Evolutionary conservation across 2,888 invertebrate species (phyloP), one percentile per base, ranked within the genome.

Genomic region (Colletes collaris): DNA sequence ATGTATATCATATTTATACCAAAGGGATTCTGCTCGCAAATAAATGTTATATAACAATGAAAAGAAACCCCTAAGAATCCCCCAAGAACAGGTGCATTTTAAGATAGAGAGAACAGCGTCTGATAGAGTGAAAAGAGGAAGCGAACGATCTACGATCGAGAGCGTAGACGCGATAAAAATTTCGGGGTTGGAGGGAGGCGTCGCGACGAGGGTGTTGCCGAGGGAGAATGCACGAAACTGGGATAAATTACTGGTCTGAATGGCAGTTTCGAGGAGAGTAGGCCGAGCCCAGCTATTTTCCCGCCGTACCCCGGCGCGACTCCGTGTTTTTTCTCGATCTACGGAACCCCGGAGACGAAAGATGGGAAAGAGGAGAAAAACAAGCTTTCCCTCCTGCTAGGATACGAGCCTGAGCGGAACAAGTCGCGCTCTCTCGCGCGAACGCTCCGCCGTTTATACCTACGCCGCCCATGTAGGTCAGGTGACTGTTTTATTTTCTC

Each of bases 201-300:
- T 8, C 19, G 16, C 44, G 44, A 35, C 35, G 71, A 65, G 55
- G 50, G 60, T 37, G 67, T 59, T 70, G 78, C 70, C 70, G 76
- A 66, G 52, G 76, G 37, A 65, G 81, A 79, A 81, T 86, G 82
- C 84, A 70, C 83, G 86, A 83, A 86, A 86, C 87, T 79, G 82
- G 85, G 88, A 89, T 90, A 89, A 89, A 90, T 89, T 89, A 85
- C 78, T 67, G 44, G 37, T 58, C 62, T 81, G 79, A 86, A 85
- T 85, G 79, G 85, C 74, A 77, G 80, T 82, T 63, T 56, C 63
- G 72, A 44, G 70, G 72, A 70, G 62, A 60, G 80, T 67, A 74
- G 76, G 66, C 67, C 68, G 37, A 53, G 68, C 46, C 4, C 56
- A 77, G 67, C 79, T 77, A 69, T 81, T 80, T 85, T 81, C 70